phyloP scores from a whole-genome alignment of 2,888 invertebrate species.

The Meliscaeva auricollis region DNA sequence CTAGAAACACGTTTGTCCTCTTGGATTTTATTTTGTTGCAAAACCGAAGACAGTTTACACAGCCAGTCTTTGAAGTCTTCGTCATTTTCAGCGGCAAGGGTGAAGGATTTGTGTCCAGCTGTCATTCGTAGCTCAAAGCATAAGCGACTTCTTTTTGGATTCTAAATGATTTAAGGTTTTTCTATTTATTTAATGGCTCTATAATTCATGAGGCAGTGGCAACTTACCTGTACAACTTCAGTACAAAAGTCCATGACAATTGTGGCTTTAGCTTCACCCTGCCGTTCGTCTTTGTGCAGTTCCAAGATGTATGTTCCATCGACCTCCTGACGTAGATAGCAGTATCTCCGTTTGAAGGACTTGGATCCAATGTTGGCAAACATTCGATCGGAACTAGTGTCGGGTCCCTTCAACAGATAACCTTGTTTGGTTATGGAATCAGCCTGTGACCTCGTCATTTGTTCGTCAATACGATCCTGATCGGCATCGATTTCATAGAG shows the following conservation, averaged over 20 bases:
- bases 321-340: conserved; percentile 94
- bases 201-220: not conserved
- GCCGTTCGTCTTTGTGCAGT: conserved; percentile 96
- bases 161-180: conserved; percentile 85
- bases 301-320: conserved; percentile 96
- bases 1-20: conserved; percentile 90
- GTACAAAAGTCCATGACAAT: conserved; percentile 97
- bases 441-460: conserved; percentile 86
- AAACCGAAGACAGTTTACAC: conserved; percentile 91
- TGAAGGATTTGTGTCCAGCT: conserved; percentile 93
- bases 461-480: conserved; percentile 91
- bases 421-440: conserved; percentile 95
- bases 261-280: conserved; percentile 94
- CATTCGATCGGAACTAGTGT: conserved; percentile 94
- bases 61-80: conserved; percentile 93
- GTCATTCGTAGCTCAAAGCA: conserved; percentile 96
- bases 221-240: conserved; percentile 91
- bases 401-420: conserved; percentile 95
- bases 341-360: conserved; percentile 95
- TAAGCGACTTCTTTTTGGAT: conserved; percentile 92
- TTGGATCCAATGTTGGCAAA: conserved; percentile 96
- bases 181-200: not conserved
- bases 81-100: conserved; percentile 94
- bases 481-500: conserved; percentile 96
- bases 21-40: conserved; percentile 92